Conservation (phyloP, 2,888 invertebrate species). For the Eudemis profundana region DNA sequence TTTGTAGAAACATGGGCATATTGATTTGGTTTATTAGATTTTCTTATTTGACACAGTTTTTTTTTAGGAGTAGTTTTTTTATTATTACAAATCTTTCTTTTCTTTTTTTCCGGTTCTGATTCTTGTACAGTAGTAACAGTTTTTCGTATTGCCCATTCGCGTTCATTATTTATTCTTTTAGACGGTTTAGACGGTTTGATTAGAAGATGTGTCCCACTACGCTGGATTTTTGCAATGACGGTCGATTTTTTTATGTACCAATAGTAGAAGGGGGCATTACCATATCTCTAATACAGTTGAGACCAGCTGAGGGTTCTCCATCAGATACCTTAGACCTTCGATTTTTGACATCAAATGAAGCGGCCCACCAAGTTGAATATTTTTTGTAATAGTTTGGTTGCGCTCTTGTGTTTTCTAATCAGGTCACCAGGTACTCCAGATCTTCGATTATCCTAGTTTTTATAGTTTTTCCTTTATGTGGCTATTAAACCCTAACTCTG, state of each 20-base stretch:
- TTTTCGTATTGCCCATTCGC: constrained; percentile 42
- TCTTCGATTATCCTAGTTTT: no score
- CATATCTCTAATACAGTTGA: constrained; percentile 31
- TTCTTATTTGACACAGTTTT: no score
- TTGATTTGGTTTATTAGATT: no score
- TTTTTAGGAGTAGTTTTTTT: no score
- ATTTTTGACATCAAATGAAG: no score
- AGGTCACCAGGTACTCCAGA: constrained; percentile 11
- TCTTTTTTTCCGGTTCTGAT: no score
- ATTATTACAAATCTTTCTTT: no score
- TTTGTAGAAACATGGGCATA: no score
- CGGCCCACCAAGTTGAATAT: no score
- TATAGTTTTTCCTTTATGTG: no score
- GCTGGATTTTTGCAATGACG: constrained; percentile 23
- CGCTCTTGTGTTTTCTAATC: not conserved
- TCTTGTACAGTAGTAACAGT: constrained; percentile 37
- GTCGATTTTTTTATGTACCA: constrained; percentile 34
- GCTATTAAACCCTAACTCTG: no score
- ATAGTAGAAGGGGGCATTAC: constrained; percentile 25
- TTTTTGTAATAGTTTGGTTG: constrained; percentile 6
- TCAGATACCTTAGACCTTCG: constrained; percentile 29
- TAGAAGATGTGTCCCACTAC: no score
- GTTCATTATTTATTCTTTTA: constrained; percentile 42
- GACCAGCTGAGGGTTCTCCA: constrained; percentile 40
- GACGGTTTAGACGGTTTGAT: constrained; percentile 24